A percentile compares a stretch with the other conserved stretches of the same genome.
Conservation (phyloP, 2,113 vertebrate species). For the Pitta sordida region DNA sequence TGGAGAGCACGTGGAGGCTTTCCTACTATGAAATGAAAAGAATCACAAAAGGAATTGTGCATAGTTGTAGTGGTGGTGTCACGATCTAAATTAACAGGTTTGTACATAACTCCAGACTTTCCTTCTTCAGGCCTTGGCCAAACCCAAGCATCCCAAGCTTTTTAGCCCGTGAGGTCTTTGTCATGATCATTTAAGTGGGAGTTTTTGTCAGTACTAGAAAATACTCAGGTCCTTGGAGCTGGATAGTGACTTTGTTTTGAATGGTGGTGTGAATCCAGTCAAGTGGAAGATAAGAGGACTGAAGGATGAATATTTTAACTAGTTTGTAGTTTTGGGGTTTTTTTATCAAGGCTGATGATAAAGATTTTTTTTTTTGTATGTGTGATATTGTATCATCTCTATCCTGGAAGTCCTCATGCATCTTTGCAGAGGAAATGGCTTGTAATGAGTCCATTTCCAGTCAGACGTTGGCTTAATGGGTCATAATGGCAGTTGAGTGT, state of each 20-base stretch:
- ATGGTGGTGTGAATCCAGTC: background rate
- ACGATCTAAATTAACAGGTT: background rate
- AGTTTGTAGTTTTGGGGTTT: background rate
- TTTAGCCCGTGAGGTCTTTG: background rate
- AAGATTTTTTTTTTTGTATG: background rate
- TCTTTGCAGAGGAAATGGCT: background rate
- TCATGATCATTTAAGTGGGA: background rate
- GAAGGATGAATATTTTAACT: background rate
- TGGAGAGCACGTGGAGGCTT: background rate
- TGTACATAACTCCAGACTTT: background rate
- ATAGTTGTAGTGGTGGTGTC: background rate
- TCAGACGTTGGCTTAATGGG: background rate
- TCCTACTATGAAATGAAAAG: background rate
- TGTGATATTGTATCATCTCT: background rate
- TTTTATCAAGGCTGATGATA: background rate
- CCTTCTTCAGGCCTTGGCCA: background rate
- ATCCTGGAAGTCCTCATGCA: background rate
- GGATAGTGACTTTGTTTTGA: background rate
- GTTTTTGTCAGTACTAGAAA: background rate
- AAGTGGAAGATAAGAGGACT: background rate
- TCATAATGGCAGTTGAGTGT: background rate
- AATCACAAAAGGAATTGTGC: background rate
- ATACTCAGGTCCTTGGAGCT: background rate
- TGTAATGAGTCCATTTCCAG: accelerated
- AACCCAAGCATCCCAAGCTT: background rate